phyloP scores from a whole-genome alignment of 2,113 vertebrate species.

The Atherinomorus stipes region DNA sequence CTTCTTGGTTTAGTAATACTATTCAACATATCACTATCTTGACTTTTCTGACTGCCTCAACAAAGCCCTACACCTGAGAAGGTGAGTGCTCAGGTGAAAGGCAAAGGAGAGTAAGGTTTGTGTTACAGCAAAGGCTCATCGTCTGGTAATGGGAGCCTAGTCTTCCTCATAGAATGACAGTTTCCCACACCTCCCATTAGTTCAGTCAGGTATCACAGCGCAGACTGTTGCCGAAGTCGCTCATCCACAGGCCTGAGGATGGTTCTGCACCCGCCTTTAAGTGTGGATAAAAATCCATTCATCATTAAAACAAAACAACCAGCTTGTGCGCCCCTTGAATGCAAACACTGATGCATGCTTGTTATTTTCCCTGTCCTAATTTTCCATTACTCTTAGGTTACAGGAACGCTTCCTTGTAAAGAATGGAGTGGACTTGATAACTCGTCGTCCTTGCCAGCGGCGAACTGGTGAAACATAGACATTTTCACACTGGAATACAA shows the following conservation, averaged over 20 bases:
- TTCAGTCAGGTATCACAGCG: constrained; percentile 33
- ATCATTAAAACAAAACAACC: no score
- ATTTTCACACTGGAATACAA: constrained; percentile 27
- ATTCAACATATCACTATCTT: no score
- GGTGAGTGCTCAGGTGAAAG: constrained; percentile 31
- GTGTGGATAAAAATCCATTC: no score
- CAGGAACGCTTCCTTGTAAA: constrained; percentile 53
- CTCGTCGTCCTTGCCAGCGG: constrained; percentile 56
- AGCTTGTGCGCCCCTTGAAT: no score
- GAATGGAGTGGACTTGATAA: constrained; percentile 61
- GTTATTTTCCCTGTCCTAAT: constrained; percentile 50
- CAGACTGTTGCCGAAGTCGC: not conserved
- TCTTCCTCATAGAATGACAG: constrained; percentile 65
- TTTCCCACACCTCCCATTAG: constrained; percentile 75
- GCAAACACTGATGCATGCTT: no score
- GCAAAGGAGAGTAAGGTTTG: constrained; percentile 39
- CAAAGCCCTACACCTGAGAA: not conserved
- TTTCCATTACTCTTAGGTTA: constrained; percentile 68
- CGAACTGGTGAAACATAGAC: constrained; percentile 22
- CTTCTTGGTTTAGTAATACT: no score
- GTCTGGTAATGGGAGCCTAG: constrained; percentile 72
- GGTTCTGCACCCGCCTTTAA: no score
- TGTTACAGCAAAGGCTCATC: constrained; percentile 64
- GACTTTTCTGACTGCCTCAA: no score
- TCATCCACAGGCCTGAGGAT: constrained; percentile 1